Evolutionary conservation across 2,113 vertebrate genomes (phyloP).

Genomic region (rabbit (Oryctolagus cuniculus)): mOryCun1.1 NC_091442.1:17809001-17809500

Average conservation of each 20-base stretch:
- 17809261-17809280: background rate
- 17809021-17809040: too few species aligned
- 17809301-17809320: slow-evolving; percentile 45
- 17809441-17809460: slow-evolving; percentile 70
- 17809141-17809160: background rate
- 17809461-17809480: slow-evolving; percentile 73
- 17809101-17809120: too few species aligned
- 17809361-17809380: slow-evolving; percentile 65
- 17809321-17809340: slow-evolving; percentile 37
- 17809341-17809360: slow-evolving; percentile 57
- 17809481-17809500: slow-evolving; percentile 24
- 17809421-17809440: slow-evolving; percentile 75
- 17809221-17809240: slow-evolving; percentile 22
- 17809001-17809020: too few species aligned
- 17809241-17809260: background rate
- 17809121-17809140: too few species aligned
- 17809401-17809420: slow-evolving; percentile 63
- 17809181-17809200: background rate
- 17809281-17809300: slow-evolving; percentile 27
- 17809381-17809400: slow-evolving; percentile 66
- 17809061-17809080: too few species aligned
- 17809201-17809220: background rate
- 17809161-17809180: background rate
- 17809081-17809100: too few species aligned
- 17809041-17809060: too few species aligned